Evolutionary conservation across 2,888 invertebrate genomes (phyloP).

Genomic region (Notocelia uddmanniana): DNA sequence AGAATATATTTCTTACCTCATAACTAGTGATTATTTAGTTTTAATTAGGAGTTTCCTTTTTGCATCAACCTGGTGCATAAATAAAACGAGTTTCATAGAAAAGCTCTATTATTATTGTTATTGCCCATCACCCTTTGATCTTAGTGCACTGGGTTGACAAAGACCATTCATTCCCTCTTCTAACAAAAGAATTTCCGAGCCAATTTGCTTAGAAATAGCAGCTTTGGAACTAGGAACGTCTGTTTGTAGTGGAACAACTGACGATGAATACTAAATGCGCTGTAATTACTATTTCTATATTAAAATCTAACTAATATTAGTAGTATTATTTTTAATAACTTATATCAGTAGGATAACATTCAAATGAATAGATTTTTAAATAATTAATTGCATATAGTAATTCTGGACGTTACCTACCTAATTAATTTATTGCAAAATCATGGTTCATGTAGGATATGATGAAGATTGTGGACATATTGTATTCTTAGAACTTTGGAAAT

Average conservation of each 20-base stretch:
- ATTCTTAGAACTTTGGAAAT: too few relatives aligned
- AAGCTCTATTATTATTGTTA: not conserved
- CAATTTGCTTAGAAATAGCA: slow-evolving; percentile 19
- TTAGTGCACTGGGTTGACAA: not conserved
- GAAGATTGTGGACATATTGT: too few relatives aligned
- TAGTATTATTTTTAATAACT: too few relatives aligned
- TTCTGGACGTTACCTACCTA: too few relatives aligned
- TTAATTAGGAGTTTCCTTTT: not conserved
- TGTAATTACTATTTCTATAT: not conserved
- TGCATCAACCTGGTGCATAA: not conserved
- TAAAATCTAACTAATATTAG: not conserved
- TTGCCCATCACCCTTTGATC: not conserved
- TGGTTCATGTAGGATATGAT: too few relatives aligned
- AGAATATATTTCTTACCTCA: too few relatives aligned
- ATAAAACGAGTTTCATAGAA: not conserved
- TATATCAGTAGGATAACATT: too few relatives aligned
- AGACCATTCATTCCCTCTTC: slow-evolving; percentile 1
- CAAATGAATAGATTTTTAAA: too few relatives aligned
- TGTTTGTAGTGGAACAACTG: not conserved
- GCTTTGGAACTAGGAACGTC: not conserved
- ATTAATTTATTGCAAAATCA: too few relatives aligned
- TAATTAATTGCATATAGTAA: too few relatives aligned
- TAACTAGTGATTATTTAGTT: too few relatives aligned
- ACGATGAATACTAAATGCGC: not conserved
- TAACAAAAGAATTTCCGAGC: slow-evolving; percentile 23